Conservation (phyloP, 2,888 invertebrate species). For the Protophormia terraenovae region DNA sequence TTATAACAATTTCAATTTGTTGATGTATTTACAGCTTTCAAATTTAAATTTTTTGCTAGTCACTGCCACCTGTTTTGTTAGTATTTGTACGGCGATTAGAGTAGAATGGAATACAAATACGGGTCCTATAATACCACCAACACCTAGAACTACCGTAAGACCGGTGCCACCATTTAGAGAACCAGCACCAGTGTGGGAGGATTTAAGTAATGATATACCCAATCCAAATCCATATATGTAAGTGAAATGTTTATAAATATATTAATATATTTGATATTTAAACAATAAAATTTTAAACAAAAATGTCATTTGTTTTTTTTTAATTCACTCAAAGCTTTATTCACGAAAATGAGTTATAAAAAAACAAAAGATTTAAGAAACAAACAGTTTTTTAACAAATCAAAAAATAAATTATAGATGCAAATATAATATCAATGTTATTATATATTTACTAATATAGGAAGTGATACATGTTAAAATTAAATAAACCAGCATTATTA, state of each 20-base stretch:
- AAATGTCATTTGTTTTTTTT: conserved; percentile 2
- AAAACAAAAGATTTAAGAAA: background rate
- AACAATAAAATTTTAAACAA: conserved; percentile 49
- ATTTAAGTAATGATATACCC: conserved; percentile 83
- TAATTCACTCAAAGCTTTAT: background rate
- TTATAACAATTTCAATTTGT: background rate
- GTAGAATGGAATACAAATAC: conserved; percentile 85
- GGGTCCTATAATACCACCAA: conserved; percentile 84
- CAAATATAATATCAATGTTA: background rate
- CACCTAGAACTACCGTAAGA: conserved; percentile 82
- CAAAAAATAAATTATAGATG: background rate
- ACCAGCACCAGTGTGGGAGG: conserved; percentile 86
- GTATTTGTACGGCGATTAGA: conserved; percentile 83
- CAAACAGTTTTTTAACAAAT: background rate
- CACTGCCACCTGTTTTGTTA: conserved; percentile 75
- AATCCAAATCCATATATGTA: conserved; percentile 85
- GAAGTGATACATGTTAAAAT: background rate
- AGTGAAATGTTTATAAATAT: conserved; percentile 66
- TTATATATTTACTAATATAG: background rate
- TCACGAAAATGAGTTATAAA: background rate
- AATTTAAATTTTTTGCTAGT: conserved; percentile 77
- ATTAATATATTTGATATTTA: background rate
- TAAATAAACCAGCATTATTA: background rate
- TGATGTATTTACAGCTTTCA: conserved; percentile 70
- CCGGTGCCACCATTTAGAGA: conserved; percentile 82